Evolutionary conservation across 2,797 vertebrate species (phyloP).

Genomic region (Coilia nasus): DNA sequence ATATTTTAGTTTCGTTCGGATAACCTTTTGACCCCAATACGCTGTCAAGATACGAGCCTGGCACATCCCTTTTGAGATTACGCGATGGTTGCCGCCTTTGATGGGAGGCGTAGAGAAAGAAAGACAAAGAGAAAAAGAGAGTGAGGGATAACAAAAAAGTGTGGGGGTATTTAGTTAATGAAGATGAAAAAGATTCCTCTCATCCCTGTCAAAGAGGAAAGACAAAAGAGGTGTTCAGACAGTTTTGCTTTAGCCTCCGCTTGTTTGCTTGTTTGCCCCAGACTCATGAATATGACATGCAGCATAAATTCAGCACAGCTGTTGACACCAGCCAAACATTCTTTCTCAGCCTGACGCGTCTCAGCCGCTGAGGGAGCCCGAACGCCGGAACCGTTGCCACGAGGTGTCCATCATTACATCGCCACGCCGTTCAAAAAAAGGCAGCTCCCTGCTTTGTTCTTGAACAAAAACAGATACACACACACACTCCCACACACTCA

Average conservation of each 20-base stretch:
- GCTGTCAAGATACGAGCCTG: slow-evolving; percentile 26
- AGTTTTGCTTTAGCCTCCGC: slow-evolving; percentile 27
- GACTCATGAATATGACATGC: slow-evolving; percentile 61
- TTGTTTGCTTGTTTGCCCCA: slow-evolving; percentile 32
- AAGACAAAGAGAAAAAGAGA: not conserved
- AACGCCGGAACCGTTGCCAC: not conserved
- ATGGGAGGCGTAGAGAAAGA: not conserved
- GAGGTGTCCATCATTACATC: slow-evolving; percentile 3
- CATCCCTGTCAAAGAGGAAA: slow-evolving; percentile 46
- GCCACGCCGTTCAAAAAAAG: not conserved
- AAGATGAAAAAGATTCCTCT: slow-evolving; percentile 45
- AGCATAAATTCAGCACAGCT: slow-evolving; percentile 54
- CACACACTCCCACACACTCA: slow-evolving; percentile 12
- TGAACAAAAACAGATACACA: not conserved
- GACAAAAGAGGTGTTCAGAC: slow-evolving; percentile 53
- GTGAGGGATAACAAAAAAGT: not conserved
- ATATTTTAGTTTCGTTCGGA: slow-evolving; percentile 21
- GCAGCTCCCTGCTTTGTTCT: not conserved
- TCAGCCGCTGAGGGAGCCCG: slow-evolving; percentile 42
- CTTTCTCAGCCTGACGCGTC: slow-evolving; percentile 33
- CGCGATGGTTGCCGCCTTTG: not conserved
- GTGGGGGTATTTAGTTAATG: slow-evolving; percentile 11
- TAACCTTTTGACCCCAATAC: slow-evolving; percentile 35
- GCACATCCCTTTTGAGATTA: slow-evolving; percentile 27
- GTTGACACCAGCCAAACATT: slow-evolving; percentile 59